phyloP scores from a whole-genome alignment of 2,113 vertebrate species.

The Dromiciops gliroides region DNA sequence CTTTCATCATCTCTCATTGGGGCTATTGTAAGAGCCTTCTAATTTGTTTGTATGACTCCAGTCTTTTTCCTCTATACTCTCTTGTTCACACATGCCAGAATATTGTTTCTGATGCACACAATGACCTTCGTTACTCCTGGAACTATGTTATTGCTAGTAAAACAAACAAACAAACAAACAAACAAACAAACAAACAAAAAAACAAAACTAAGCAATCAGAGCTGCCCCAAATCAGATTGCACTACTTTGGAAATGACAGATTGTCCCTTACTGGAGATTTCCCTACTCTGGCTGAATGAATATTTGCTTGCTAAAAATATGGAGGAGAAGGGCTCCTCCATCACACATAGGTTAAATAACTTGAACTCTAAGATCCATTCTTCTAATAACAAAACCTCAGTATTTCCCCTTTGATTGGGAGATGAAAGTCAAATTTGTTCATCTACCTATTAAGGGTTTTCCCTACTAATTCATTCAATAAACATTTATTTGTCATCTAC shows the following conservation, averaged over 20 bases:
- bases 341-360: background rate
- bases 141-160: background rate
- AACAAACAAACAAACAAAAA: background rate
- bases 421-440: background rate
- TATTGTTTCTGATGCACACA: background rate
- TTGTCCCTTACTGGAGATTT: background rate
- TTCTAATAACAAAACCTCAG: background rate
- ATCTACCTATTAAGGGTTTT: background rate
- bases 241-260: background rate
- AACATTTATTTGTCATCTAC: background rate
- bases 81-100: background rate
- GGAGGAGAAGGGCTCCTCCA: background rate
- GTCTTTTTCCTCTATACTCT: background rate
- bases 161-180: background rate
- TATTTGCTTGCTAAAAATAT: background rate
- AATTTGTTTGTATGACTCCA: background rate
- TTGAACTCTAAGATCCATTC: background rate
- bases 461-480: background rate
- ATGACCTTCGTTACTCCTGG: background rate
- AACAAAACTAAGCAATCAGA: background rate
- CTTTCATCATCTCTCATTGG: background rate
- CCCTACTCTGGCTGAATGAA: background rate
- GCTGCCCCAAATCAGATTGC: background rate
- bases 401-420: background rate
- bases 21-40: background rate